Conservation (phyloP, 1,140 invertebrate genomes). For the Brachystomella parvula region DNA sequence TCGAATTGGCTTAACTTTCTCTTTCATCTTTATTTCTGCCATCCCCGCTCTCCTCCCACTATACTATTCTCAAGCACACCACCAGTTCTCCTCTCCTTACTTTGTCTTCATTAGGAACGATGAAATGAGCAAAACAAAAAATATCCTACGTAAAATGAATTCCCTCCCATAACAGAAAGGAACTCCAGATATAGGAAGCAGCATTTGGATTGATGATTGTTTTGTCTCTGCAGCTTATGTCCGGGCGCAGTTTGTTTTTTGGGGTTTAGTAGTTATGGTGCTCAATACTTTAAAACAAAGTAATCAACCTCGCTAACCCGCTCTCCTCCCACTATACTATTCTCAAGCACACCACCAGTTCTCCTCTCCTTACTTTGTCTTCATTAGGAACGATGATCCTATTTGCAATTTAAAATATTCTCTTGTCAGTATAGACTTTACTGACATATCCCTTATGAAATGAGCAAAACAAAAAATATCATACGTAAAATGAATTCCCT, state of each 20-base stretch:
- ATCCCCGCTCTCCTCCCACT: background rate
- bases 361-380: background rate
- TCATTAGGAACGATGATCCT: background rate
- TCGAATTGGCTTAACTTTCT: constrained; percentile 12
- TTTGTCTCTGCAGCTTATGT: too few species aligned
- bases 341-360: background rate
- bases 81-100: background rate
- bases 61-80: background rate
- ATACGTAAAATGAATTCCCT: background rate
- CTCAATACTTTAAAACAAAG: too few species aligned
- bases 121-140: background rate
- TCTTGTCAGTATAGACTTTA: background rate
- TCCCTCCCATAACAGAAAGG: background rate
- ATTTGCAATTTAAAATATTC: constrained; percentile 10
- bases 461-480: background rate
- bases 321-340: background rate
- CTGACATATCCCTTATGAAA: background rate
- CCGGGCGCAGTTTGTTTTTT: background rate
- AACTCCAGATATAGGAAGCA: too few species aligned
- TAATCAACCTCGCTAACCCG: too few species aligned
- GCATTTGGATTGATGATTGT: too few species aligned
- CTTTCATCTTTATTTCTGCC: too few species aligned
- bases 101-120: constrained; percentile 1
- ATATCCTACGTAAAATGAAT: background rate
- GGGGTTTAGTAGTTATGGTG: too few species aligned